Base-by-base conservation (phyloP, 2,797 vertebrate species). In the Gadopsis bispinosus region DNA sequence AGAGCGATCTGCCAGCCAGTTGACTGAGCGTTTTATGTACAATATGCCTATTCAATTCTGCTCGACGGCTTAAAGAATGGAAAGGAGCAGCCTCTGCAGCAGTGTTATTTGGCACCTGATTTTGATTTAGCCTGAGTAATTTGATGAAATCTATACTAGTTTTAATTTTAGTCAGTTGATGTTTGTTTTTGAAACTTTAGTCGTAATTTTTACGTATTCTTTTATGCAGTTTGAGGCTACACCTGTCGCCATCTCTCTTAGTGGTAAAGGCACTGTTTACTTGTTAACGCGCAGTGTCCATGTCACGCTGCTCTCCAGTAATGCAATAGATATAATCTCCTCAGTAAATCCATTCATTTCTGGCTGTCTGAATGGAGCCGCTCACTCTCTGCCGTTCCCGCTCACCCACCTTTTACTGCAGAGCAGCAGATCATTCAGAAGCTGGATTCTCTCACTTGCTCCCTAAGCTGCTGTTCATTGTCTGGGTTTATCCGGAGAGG, bases 1-100 rank as follows among this genome's bases (percentile, higher is more conserved):
- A 83, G 85, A 73, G 48, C 75, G 79, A 79, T 76, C 78, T 72
- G 87, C 88, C 88, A 80, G 79, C 51, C 51, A 4, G 68, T 26
- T 73, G 83, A 87, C 72, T 35, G 87, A 86, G 70, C 70, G 83
- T 71, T 51, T 69, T 81, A 72, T 75, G 78, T 73, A 73, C 79
- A 83, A 67, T 82, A 56, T 61, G 58, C 60, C 75, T 77, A 51
- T 72, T 86, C 63, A 62, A 35, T 56, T 72, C 61, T 54, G 55
- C 62, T 63, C 37, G 61, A 73, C 37, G 17, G 70, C 72, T 59
- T 22, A 41, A 56, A 63, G 62, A 70, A 79, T 55, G 26, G 61
- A 60, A 43, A 35, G 41, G 64, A 56, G 54, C 47, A 37, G 22
- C 31, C 33, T 62, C 50, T 50, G 70, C 66, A 22, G 71, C 26